Base-by-base conservation (phyloP, 2,113 vertebrate genomes). In the Lagenorhynchus albirostris region DNA sequence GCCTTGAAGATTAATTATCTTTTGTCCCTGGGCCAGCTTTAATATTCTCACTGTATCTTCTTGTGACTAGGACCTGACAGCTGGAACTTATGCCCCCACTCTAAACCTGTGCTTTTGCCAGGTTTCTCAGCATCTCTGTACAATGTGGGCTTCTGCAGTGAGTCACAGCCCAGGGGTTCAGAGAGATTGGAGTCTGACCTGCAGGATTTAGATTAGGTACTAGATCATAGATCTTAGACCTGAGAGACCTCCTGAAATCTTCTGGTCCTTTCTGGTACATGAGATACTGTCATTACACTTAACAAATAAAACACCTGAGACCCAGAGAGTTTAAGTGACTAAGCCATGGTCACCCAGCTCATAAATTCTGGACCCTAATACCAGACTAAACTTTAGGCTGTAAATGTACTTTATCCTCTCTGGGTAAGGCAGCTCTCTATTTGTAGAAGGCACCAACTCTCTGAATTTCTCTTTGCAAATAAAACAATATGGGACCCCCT, bases 1-100 rank as follows among this genome's bases (percentile, higher is more conserved):
- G 97, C 97, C 36, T 97, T 36, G 58, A 96, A 97, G 98, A 98
- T 98, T 95, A 97, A 98, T 98, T 97, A 96, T 95, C 92, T 95
- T 88, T 73, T 83, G 50, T 98, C 81, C 36, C 50, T 36, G 55
- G 84, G 92, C 89, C 84, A 97, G 55, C 71, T 95, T 96, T 97
- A 94, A 95, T 97, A 94, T 97, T 97, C 80, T 94, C 77, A 53
- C 81, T 95, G 8, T 96, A 38, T 84, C 93, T 96, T 94, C 84
- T 95, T 95, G 47, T 94, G 84, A 86, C 60, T 88, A 41, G 83
- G 67, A 55, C 95, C 91, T 83, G 94, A 83, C 71, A 73, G 23
- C 83, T 84, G 88, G 90, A 76, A 89, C 92, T 81, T 92, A 83
- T 96, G 47, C 31, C 29, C 38, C 63, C 5, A 23, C 8, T 41